phyloP scores from a whole-genome alignment of 2,888 invertebrate species.

The Agrochola lychnidis region DNA sequence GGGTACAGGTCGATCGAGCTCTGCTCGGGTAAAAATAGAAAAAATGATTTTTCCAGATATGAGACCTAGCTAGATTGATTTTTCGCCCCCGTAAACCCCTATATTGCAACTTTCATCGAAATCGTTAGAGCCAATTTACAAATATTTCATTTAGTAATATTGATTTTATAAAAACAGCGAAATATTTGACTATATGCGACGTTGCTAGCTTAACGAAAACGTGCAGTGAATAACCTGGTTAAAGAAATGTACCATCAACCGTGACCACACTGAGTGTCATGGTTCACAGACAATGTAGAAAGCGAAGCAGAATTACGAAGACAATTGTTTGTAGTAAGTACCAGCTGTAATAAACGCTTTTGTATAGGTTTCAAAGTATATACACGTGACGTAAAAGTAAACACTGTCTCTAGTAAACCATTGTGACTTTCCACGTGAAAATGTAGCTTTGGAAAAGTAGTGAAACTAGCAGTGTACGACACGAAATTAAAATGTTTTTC shows the following conservation, averaged over 20 bases:
- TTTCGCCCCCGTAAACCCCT: too few relatives aligned
- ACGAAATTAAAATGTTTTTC: neutral
- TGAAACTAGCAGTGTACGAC: neutral
- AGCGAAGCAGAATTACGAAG: slow-evolving; percentile 40
- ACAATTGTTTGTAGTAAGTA: slow-evolving; percentile 31
- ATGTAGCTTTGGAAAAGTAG: neutral
- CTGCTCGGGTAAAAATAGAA: too few relatives aligned
- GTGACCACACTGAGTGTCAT: slow-evolving; percentile 54
- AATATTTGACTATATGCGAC: neutral
- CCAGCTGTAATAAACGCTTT: slow-evolving; percentile 30
- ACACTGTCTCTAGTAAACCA: neutral
- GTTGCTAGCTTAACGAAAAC: neutral
- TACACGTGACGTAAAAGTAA: slow-evolving; percentile 16
- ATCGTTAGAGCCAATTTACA: too few relatives aligned
- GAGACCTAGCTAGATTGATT: too few relatives aligned
- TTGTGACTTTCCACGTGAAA: neutral
- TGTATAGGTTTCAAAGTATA: slow-evolving; percentile 30
- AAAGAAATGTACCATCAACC: slow-evolving; percentile 44
- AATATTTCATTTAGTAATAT: too few relatives aligned
- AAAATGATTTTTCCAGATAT: too few relatives aligned
- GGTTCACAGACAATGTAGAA: slow-evolving; percentile 57
- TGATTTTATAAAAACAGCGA: neutral
- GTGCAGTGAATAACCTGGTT: slow-evolving; percentile 8
- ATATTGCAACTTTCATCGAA: too few relatives aligned
- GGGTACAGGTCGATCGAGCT: too few relatives aligned